Base-by-base conservation (phyloP, 2,797 vertebrate species). In the Poecilia wingei region DNA sequence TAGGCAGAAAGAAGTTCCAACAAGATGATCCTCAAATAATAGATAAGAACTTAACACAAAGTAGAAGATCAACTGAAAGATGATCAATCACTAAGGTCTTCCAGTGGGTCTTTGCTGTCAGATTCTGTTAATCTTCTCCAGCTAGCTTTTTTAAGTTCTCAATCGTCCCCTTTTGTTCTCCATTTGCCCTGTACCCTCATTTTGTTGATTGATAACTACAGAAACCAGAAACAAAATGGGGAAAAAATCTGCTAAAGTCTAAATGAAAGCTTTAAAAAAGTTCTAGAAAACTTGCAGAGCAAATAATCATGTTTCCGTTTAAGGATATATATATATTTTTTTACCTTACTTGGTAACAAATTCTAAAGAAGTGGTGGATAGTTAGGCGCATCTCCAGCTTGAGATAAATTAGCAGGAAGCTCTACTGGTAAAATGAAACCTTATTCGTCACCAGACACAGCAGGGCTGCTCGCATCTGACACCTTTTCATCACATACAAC, bases 371-470 rank as follows among this genome's bases (percentile, higher is more conserved):
- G 31, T 18, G 13, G 31, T 39, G 33, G 36, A 12, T 6, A 1
- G 36, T 8, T 22, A 66, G 64, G 10, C 45, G 49, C 6, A 46
- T 59, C 55, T 46, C 41, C 39, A 46, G 45, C 13, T 39, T 33
- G 43, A 45, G 57, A 20, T 47, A 28, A 66, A 59, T 3, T 73
- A 16, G 33, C 39, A 25, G 53, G 55, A 77, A 14, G 78, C 86
- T 79, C 80, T 78, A 75, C 46, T 80, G 64, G 66, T 72, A 33
- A 46, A 73, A 9, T 31, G 87, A 90, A 88, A 90, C 81, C 20
- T 31, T 25, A 89, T 82, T 78, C 57, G 28, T 6, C 36, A 14
- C 72, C 66, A 76, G 77, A 83, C 57, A 66, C 28, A 41, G 75
- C 76, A 75, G 46, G 36, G 76, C 46, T 25, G 59, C 31, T 55